A percentile compares a stretch with the other conserved stretches of the same genome.
Conservation (phyloP, 2,113 vertebrate genomes). For the Halichoeres trimaculatus region DNA sequence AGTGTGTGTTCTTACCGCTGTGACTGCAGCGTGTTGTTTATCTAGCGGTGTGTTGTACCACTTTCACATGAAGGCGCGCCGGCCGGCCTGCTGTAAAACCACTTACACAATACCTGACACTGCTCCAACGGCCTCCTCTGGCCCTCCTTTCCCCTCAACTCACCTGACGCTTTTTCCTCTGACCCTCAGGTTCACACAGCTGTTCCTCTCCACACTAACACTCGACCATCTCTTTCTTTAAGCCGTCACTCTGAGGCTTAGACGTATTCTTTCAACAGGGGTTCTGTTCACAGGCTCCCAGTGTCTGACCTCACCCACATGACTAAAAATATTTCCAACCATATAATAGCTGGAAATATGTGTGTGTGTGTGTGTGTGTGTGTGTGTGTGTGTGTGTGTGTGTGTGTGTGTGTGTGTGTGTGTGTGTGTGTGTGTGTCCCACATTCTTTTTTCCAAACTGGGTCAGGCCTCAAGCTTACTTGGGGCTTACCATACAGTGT, state of each 20-base stretch:
- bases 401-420: no score
- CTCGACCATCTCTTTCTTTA: slow-evolving; percentile 34
- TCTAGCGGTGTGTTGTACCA: slow-evolving; percentile 16
- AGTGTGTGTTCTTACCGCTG: slow-evolving; percentile 37
- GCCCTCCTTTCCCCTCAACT: slow-evolving; percentile 16
- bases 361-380: slow-evolving; percentile 21
- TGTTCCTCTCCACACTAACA: neutral
- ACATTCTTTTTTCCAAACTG: slow-evolving; percentile 72
- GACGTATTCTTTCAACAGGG: slow-evolving; percentile 14
- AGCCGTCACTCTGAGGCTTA: neutral
- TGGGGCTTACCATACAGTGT: slow-evolving; percentile 56
- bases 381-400: no score
- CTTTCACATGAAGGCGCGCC: slow-evolving; percentile 56
- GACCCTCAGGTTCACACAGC: neutral
- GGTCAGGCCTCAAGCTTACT: slow-evolving; percentile 73
- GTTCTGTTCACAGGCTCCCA: slow-evolving; percentile 50
- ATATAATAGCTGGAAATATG: slow-evolving; percentile 70
- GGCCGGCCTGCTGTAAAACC: slow-evolving; percentile 42
- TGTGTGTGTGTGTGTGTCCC: slow-evolving; percentile 36
- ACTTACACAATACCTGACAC: slow-evolving; percentile 62
- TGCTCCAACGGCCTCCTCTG: slow-evolving; percentile 35
- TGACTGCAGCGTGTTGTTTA: slow-evolving; percentile 51
- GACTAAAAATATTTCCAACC: slow-evolving; percentile 73
- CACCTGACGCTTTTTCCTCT: slow-evolving; percentile 24
- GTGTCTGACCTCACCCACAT: slow-evolving; percentile 61